Conservation (phyloP, 2,888 invertebrate species). For the Xestia xanthographa region DNA sequence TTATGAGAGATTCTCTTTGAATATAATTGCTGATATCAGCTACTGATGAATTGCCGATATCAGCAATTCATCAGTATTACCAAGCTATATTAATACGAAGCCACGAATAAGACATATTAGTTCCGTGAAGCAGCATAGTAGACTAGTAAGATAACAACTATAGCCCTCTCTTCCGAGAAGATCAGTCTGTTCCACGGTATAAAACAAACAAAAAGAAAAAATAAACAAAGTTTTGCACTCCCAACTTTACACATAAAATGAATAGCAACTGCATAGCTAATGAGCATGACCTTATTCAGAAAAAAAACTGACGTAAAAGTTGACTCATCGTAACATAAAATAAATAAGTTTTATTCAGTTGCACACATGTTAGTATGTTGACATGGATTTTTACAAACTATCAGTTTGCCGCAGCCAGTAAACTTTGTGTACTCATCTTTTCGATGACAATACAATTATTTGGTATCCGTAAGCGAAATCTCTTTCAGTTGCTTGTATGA, state of each 20-base stretch:
- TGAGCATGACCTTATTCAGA: background rate
- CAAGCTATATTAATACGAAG: background rate
- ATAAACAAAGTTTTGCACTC: slow-evolving; percentile 5
- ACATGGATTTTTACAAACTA: background rate
- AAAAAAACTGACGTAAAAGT: slow-evolving; percentile 1
- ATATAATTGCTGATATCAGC: too few species aligned
- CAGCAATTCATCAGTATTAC: background rate
- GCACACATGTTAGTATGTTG: background rate
- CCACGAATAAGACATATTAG: too few species aligned
- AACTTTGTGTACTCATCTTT: background rate
- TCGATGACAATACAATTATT: background rate
- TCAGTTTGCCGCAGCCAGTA: background rate
- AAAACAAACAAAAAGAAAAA: background rate
- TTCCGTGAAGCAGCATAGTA: background rate
- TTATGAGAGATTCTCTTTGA: background rate
- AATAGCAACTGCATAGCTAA: slow-evolving; percentile 8
- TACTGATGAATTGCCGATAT: too few species aligned
- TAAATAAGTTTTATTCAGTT: background rate
- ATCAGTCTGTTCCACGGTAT: background rate
- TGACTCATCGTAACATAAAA: background rate
- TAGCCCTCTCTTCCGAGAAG: background rate
- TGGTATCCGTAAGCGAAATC: background rate
- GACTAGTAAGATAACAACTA: background rate
- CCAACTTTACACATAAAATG: slow-evolving; percentile 2
- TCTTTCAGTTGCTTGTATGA: background rate